Conservation (phyloP, 2,113 vertebrate species). For the Forbesichthys agassizii region DNA sequence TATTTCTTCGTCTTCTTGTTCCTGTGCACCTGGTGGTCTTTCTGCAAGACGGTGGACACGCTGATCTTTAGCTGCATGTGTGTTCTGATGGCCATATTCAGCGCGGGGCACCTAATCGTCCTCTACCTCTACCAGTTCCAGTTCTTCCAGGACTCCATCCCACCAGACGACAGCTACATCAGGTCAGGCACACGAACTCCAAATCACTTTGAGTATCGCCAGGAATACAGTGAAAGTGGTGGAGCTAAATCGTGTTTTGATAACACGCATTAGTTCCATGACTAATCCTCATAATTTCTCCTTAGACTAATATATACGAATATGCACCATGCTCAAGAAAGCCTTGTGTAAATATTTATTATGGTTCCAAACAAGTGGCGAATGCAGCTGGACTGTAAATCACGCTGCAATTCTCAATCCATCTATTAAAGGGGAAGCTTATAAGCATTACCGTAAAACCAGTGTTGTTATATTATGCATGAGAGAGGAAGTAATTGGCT, state of each 20-base stretch:
- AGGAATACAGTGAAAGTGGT: neutral
- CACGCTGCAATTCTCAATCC: constrained; percentile 37
- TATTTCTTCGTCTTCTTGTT: constrained; percentile 97
- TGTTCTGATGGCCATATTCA: constrained; percentile 97
- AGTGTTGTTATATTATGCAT: constrained; percentile 63
- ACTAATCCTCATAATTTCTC: constrained; percentile 16
- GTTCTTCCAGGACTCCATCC: constrained; percentile 92
- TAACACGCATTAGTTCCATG: neutral
- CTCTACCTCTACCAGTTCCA: constrained; percentile 98
- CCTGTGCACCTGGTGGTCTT: constrained; percentile 98
- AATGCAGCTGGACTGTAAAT: constrained; percentile 39
- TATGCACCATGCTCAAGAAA: constrained; percentile 21
- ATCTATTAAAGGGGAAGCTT: constrained; percentile 40
- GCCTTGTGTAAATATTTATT: constrained; percentile 64
- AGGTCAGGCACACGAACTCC: constrained; percentile 76
- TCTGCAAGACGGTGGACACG: constrained; percentile 89
- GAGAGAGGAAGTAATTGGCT: constrained; percentile 46
- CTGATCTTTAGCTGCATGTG: constrained; percentile 98
- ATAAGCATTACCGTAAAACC: constrained; percentile 36
- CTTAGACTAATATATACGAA: neutral
- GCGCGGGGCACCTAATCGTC: constrained; percentile 90
- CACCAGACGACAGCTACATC: constrained; percentile 83
- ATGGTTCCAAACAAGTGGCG: constrained; percentile 45
- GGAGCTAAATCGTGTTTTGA: too few species aligned
- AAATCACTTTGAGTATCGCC: neutral